Conservation (phyloP, 2,797 vertebrate species). For the Tolypeutes matacus region DNA sequence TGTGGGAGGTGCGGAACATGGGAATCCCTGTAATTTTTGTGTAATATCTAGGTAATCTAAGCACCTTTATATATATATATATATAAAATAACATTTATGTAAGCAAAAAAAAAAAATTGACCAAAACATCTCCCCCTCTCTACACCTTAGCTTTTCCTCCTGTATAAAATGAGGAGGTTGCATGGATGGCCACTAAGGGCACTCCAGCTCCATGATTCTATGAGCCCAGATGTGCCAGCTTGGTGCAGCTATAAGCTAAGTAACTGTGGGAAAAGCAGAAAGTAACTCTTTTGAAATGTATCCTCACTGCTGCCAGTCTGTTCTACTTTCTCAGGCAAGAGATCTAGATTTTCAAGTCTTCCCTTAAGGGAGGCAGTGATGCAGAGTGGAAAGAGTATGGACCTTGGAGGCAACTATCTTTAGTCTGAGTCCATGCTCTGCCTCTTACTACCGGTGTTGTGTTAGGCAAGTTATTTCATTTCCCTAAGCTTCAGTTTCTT, state of each 20-base stretch:
- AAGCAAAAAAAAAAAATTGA: slow-evolving; percentile 82
- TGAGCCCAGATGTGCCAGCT: slow-evolving; percentile 80
- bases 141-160: slow-evolving; percentile 82
- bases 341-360: slow-evolving; percentile 12
- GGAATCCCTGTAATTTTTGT: no score
- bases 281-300: slow-evolving; percentile 79
- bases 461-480: slow-evolving; percentile 39
- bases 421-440: slow-evolving; percentile 11
- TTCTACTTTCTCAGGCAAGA: slow-evolving; percentile 61
- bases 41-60: no score
- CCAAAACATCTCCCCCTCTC: slow-evolving; percentile 84
- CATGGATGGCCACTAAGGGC: slow-evolving; percentile 79
- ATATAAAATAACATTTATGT: no score
- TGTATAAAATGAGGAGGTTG: slow-evolving; percentile 82
- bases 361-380: neutral
- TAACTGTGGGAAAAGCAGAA: slow-evolving; percentile 84
- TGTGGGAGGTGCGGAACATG: no score
- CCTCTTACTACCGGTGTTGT: slow-evolving; percentile 60
- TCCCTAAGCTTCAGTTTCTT: slow-evolving; percentile 45
- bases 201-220: slow-evolving; percentile 82
- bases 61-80: no score
- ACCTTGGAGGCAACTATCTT: slow-evolving; percentile 27
- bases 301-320: slow-evolving; percentile 72
- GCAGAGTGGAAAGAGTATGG: slow-evolving; percentile 1
- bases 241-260: slow-evolving; percentile 82